These are phyloP conservation scores for Zelostemma sp. DNA, from an alignment of 1,140 invertebrate genomes.

Conservation along the genomic window DNA sequence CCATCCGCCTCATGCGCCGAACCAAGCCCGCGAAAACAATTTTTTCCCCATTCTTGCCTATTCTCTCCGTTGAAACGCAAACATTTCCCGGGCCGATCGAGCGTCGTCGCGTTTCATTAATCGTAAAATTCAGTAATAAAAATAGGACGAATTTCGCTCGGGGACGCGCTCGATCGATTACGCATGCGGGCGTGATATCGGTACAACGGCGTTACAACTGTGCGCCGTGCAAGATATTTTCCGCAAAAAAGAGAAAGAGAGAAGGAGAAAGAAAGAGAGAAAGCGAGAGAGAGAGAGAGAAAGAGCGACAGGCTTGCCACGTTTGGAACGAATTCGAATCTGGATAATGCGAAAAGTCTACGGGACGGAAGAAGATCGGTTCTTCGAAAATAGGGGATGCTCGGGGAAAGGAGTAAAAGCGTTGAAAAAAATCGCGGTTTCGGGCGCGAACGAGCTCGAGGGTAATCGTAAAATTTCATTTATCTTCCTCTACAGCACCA, in stretches of 20 bases:
- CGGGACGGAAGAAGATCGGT: neutral
- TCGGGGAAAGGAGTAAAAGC: neutral
- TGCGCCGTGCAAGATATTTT: no score
- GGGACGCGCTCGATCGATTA: slow-evolving; percentile 29
- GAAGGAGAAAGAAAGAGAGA: slow-evolving; percentile 23
- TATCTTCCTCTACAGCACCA: slow-evolving; percentile 53
- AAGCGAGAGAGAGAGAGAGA: no score
- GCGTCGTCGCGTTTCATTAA: slow-evolving; percentile 12
- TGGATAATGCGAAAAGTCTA: neutral
- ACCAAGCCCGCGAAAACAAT: neutral
- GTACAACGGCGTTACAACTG: no score
- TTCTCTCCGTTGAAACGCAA: neutral
- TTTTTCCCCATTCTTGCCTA: neutral
- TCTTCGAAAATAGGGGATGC: neutral
- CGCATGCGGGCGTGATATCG: slow-evolving; percentile 16
- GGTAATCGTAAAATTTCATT: slow-evolving; percentile 33
- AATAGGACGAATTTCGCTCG: slow-evolving; percentile 45
- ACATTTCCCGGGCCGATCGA: slow-evolving; percentile 9
- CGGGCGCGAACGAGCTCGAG: slow-evolving; percentile 12
- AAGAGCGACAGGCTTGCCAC: slow-evolving; percentile 20
- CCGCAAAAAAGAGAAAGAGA: slow-evolving; percentile 6
- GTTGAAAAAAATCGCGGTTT: neutral
- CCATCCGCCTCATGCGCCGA: slow-evolving; percentile 24
- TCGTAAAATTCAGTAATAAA: slow-evolving; percentile 40
- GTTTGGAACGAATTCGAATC: slow-evolving; percentile 3